phyloP scores from a whole-genome alignment of 2,888 invertebrate species.

The Papilio elwesi region DNA sequence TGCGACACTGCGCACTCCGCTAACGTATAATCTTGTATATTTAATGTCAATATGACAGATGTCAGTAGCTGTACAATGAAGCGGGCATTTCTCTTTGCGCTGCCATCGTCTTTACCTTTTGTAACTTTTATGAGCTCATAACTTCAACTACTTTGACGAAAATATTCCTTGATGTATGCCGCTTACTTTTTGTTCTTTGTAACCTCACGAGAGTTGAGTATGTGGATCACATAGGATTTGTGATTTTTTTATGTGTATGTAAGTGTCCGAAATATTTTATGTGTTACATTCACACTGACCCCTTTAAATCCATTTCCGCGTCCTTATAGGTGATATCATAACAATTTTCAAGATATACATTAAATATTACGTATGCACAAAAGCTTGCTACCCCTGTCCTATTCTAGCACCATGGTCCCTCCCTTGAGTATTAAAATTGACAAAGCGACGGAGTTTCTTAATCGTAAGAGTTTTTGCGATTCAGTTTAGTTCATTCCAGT shows the following conservation, averaged over 20 bases:
- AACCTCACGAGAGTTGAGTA: slow-evolving; percentile 1
- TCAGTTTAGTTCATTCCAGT: no score
- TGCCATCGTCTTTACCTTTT: slow-evolving; percentile 39
- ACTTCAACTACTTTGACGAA: slow-evolving; percentile 33
- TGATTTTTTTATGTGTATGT: background rate
- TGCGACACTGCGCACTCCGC: slow-evolving; percentile 45
- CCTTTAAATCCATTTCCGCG: background rate
- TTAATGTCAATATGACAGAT: slow-evolving; percentile 51
- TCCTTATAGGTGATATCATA: no score
- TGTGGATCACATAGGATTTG: background rate
- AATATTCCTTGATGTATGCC: slow-evolving; percentile 19
- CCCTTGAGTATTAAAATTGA: no score
- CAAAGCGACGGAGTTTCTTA: no score
- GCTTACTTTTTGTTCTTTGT: slow-evolving; percentile 25
- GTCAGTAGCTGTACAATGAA: slow-evolving; percentile 28
- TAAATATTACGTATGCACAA: no score
- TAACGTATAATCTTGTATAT: slow-evolving; percentile 50
- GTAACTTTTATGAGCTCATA: slow-evolving; percentile 43
- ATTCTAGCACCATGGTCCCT: no score
- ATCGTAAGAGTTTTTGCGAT: no score
- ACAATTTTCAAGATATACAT: no score
- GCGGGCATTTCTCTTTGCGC: slow-evolving; percentile 5
- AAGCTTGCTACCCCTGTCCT: no score
- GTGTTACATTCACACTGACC: background rate
- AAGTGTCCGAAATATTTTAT: background rate